These are phyloP conservation scores for Glyptemys insculpta DNA, from an alignment of 2,797 vertebrate genomes.

Conservation along the genomic window DNA sequence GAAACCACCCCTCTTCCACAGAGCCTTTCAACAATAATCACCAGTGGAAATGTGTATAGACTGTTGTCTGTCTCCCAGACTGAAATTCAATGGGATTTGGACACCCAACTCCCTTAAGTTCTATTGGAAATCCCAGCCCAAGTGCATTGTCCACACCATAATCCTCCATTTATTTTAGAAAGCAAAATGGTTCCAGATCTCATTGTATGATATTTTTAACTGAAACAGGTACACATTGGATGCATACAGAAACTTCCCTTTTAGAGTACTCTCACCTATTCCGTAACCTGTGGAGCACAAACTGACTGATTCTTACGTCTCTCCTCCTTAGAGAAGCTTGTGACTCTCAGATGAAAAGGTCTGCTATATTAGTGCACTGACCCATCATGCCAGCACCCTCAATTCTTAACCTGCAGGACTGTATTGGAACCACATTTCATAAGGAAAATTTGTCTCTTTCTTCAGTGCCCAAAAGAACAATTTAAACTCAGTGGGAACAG, in stretches of 20 bases:
- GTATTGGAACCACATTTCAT: neutral
- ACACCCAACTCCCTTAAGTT: slow-evolving; percentile 41
- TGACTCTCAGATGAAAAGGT: neutral
- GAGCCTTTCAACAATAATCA: slow-evolving; percentile 16
- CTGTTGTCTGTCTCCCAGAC: slow-evolving; percentile 22
- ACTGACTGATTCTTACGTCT: neutral
- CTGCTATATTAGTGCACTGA: accelerated
- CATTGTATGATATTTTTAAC: neutral
- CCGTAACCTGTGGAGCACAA: neutral
- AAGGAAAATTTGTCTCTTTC: slow-evolving; percentile 1
- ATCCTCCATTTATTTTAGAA: slow-evolving; percentile 9
- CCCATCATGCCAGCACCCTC: accelerated
- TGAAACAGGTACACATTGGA: neutral
- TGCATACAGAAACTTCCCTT: neutral
- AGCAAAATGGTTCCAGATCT: neutral
- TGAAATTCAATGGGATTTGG: neutral
- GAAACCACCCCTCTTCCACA: neutral
- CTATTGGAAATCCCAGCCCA: slow-evolving; percentile 20
- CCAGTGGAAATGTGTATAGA: slow-evolving; percentile 11
- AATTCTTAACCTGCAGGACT: accelerated
- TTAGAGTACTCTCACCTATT: neutral
- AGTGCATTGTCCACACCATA: neutral
- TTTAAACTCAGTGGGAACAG: neutral
- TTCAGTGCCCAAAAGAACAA: slow-evolving; percentile 34
- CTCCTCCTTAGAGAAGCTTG: accelerated